Base-by-base conservation (phyloP, 2,888 invertebrate genomes). In the Parasteatoda lunata region DNA sequence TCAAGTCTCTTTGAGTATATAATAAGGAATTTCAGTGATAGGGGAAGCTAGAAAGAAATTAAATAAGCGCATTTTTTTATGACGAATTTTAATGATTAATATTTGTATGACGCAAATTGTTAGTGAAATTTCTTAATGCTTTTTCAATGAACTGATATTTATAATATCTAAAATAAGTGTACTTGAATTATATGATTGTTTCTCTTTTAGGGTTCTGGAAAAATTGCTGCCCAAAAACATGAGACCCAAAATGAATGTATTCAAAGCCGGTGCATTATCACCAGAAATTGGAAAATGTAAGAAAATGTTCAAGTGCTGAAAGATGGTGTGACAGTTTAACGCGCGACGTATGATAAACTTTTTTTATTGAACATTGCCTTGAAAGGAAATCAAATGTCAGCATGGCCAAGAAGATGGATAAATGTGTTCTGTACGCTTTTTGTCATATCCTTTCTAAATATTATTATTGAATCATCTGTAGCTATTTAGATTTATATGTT, bases 171-270 rank as follows among this genome's bases (percentile, higher is more conserved):
- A 30, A 30, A 30, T 30, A 48, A n/a, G n/a, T 59, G 30, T 15
- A 66, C 30, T 66, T 7, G 7, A 15, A 30, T 68, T 15, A 68
- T 30, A 68, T 30, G 47, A 59, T 49, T 30, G 8, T 71, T 75
- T 79, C 8, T 9, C 68, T 72, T 71, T 4, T 71, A 90, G 90
- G 11, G 89, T 90, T 13, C 84, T 90, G 7, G 90, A 90, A 68
- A 90, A 90, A 77, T 59, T 90, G 15, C 78, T 89, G n/a, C 90
- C 90, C 48, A 88, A 84, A 15, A 89, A 89, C 89, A 90, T 90
- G 90, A 87, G 88, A 69, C 87, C 88, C 49, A 90, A 90, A 59
- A 89, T 90, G 89, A 89, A 89, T 66, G 89, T 90, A 7, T 90
- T 90, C 71, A 90, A 90, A 64, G 88, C 88, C n/a, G 89, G 88